Conservation (phyloP, 2,113 vertebrate species). For the Arvicanthis niloticus region DNA sequence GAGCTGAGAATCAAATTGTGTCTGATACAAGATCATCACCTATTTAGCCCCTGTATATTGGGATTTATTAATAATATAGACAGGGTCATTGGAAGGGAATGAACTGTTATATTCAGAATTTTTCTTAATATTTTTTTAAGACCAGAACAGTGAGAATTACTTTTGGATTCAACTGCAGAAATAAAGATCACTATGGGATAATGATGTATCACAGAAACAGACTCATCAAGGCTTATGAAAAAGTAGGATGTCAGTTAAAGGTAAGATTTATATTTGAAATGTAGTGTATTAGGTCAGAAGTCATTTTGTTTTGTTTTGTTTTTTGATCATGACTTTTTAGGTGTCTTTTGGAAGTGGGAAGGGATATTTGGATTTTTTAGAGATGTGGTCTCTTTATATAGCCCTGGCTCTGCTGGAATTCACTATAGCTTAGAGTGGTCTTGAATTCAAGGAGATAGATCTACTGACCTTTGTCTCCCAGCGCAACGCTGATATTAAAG, state of each 20-base stretch:
- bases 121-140: slow-evolving; percentile 86
- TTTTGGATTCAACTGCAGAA: slow-evolving; percentile 98
- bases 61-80: background rate
- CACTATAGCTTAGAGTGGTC: background rate
- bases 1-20: background rate
- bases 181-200: slow-evolving; percentile 97
- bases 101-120: slow-evolving; percentile 27
- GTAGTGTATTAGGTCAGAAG: background rate
- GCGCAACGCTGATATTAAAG: background rate
- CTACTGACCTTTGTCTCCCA: background rate
- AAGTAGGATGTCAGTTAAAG: slow-evolving; percentile 95
- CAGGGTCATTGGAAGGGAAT: background rate
- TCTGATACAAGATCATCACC: background rate
- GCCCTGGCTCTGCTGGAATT: background rate
- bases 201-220: slow-evolving; percentile 99
- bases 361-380: background rate
- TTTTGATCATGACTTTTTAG: background rate
- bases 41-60: background rate
- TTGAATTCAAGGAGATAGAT: background rate
- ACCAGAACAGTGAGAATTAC: slow-evolving; percentile 91
- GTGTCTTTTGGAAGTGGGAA: background rate
- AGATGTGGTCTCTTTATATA: background rate
- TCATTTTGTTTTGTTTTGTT: background rate
- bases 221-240: slow-evolving; percentile 97
- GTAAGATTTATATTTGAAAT: slow-evolving; percentile 84